Evolutionary conservation across 1,140 invertebrate species (phyloP), one percentile per base, ranked within the genome.

Genomic region (Argopecten irradians): DNA sequence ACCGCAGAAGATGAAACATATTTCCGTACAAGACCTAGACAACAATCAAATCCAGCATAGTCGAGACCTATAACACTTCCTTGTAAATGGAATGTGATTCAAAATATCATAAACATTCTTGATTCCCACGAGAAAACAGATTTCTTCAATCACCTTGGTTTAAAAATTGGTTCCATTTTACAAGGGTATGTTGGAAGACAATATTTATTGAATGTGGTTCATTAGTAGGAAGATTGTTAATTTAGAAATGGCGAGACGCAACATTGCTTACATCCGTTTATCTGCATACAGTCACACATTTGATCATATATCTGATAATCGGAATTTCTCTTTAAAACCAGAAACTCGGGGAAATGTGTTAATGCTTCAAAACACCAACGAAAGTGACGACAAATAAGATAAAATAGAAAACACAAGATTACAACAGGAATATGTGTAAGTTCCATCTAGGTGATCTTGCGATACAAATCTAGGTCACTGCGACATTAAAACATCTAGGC

Each of bases 51-150:
- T n/a, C 1, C 1, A 71, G 1, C 1, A 71, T 71, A 28, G 1
- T 19, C 19, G 43, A 19, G 9, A 46, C 19, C 22, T 71, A 71
- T 28, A 71, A 0, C n/a, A 28, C 55, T 28, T 71, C 55, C 5
- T 71, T 71, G 55, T 71, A 2, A 71, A 71, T 71, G 55, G n/a
- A 28, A 28, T 28, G n/a, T n/a, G 28, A 71, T 71, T 71, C n/a
- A n/a, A 71, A 71, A n/a, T 71, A 71, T 71, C 16, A 2, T 71
- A 16, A 71, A 71, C 0, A 71, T 11, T 46, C 19, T 19, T 28
- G n/a, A 71, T 71, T 71, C 55, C 55, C 55, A 71, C 55, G 55
- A 71, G 55, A 71, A 71, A 71, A 71, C 55, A 71, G 55, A 28
- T 71, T 71, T n/a, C 16, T 22, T 71, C 43, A 71, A 71, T 71